Conservation (phyloP, 2,888 invertebrate species). For the Dryobotodes eremita region DNA sequence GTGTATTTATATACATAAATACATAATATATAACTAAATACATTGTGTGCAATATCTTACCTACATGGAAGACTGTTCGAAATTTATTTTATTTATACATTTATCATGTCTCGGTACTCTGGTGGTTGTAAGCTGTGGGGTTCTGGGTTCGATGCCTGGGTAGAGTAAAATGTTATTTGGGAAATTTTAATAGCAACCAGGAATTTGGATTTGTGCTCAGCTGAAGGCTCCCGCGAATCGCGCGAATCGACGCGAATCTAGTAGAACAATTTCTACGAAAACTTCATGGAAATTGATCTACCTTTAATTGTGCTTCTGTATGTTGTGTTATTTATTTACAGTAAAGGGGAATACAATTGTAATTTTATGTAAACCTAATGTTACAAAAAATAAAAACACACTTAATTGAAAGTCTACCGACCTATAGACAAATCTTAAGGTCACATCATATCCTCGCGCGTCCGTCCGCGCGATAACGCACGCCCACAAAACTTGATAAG, state of each 20-base stretch:
- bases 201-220: neutral
- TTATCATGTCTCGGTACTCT: neutral
- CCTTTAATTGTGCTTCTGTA: no score
- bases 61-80: slow-evolving; percentile 12
- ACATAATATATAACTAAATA: slow-evolving; percentile 25
- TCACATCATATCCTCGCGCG: neutral
- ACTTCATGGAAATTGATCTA: no score
- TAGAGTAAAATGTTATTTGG: neutral
- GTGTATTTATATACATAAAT: slow-evolving; percentile 43
- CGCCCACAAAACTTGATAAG: slow-evolving; percentile 48
- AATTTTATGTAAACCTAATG: neutral
- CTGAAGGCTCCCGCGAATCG: no score
- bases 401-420: neutral
- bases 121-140: neutral
- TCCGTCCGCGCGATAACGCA: slow-evolving; percentile 1
- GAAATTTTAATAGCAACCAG: neutral
- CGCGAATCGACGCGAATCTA: no score
- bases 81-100: slow-evolving; percentile 20
- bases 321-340: no score
- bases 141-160: neutral
- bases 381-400: neutral
- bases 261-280: no score
- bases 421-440: slow-evolving; percentile 32
- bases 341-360: no score
- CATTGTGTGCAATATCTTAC: slow-evolving; percentile 29